Evolutionary conservation across 2,797 vertebrate species (phyloP).

Genomic region (Xiphophorus birchmanni): DNA sequence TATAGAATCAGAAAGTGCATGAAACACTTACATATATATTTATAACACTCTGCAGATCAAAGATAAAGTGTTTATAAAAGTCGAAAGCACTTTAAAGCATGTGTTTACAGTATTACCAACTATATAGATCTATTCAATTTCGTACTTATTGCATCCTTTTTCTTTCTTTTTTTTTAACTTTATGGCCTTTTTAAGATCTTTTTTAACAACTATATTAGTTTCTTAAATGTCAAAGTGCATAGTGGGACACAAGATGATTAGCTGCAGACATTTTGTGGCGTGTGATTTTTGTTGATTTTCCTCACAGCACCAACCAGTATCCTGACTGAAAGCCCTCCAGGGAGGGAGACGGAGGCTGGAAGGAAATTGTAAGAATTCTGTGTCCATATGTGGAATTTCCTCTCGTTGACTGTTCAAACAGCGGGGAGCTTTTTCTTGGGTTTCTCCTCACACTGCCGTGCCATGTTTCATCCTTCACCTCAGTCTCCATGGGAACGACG

Average conservation of each 20-base stretch:
- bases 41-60: neutral
- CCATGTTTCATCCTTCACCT: slow-evolving; percentile 41
- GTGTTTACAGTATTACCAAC: neutral
- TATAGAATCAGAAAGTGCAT: neutral
- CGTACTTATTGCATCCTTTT: no score
- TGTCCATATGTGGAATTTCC: slow-evolving; percentile 71
- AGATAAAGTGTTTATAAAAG: neutral
- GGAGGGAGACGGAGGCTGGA: neutral
- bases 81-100: neutral
- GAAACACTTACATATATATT: no score
- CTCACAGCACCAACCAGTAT: neutral
- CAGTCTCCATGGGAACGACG: neutral
- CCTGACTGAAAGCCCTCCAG: neutral
- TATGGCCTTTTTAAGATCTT: neutral
- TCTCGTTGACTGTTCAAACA: slow-evolving; percentile 44
- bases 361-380: slow-evolving; percentile 66
- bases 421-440: slow-evolving; percentile 16
- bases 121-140: neutral
- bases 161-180: neutral
- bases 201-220: neutral
- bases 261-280: neutral
- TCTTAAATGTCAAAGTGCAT: neutral
- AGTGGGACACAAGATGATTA: neutral
- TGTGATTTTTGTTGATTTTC: neutral
- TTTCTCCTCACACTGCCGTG: slow-evolving; percentile 32